A percentile compares a stretch with the other conserved stretches of the same genome.
Evolutionary conservation across 2,888 invertebrate genomes (phyloP).

Genomic region (Parelbella ahira): DNA sequence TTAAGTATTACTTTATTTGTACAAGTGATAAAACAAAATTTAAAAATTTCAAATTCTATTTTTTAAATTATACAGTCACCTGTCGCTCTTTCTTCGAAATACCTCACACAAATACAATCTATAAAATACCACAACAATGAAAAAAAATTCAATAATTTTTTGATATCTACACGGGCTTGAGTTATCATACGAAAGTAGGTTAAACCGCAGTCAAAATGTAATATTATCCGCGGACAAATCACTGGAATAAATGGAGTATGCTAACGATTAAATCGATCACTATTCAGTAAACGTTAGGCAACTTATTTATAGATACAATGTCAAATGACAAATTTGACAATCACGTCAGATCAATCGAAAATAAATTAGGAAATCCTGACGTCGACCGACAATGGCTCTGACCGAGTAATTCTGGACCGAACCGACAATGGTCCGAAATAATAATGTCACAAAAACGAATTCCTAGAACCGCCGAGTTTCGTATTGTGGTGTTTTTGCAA

Average conservation of each 20-base stretch:
- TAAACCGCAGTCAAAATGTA: conserved; percentile 15
- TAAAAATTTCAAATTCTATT: too few relatives aligned
- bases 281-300: conserved; percentile 4
- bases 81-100: too few relatives aligned
- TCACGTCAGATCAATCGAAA: too few relatives aligned
- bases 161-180: background rate
- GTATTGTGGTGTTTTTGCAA: too few relatives aligned
- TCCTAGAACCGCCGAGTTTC: conserved; percentile 17
- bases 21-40: too few relatives aligned
- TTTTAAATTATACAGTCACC: too few relatives aligned
- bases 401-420: background rate
- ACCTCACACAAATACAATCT: too few relatives aligned
- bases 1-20: too few relatives aligned
- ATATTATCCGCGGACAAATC: conserved; percentile 11
- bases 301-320: background rate
- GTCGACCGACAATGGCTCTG: conserved; percentile 1
- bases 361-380: background rate
- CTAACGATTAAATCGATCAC: too few relatives aligned
- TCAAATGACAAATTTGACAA: too few relatives aligned
- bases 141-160: too few relatives aligned
- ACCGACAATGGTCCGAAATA: conserved; percentile 4
- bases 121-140: too few relatives aligned
- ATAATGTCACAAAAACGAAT: conserved; percentile 16
- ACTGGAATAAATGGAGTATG: conserved; percentile 3
- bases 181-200: conserved; percentile 4